Percentiles rank a stretch among this genome's conserved stretches.
These are phyloP conservation scores for Sternarchorhynchus goeldii DNA, from an alignment of 2,797 vertebrate genomes.

Conservation along the genomic window DNA sequence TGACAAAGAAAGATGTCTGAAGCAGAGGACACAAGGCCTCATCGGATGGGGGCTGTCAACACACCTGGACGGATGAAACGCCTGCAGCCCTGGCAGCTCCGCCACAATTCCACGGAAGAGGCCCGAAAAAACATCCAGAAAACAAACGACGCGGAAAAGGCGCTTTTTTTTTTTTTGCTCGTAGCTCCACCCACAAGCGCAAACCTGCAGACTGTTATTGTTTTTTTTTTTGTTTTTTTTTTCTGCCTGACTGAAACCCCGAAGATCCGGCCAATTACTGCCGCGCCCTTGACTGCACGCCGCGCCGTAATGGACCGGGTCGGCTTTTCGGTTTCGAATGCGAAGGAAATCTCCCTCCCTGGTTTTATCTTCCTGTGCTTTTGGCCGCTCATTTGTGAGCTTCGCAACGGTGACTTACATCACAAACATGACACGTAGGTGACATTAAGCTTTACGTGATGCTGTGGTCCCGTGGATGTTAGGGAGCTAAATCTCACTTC, in stretches of 20 bases:
- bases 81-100: slow-evolving; percentile 2
- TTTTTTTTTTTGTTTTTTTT: slow-evolving; percentile 42
- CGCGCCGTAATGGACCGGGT: slow-evolving; percentile 38
- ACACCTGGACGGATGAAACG: slow-evolving; percentile 25
- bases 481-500: slow-evolving; percentile 65
- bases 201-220: background rate
- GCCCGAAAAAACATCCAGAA: slow-evolving; percentile 45
- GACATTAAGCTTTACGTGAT: slow-evolving; percentile 61
- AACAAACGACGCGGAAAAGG: slow-evolving; percentile 29
- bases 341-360: slow-evolving; percentile 38
- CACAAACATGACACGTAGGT: slow-evolving; percentile 61
- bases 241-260: slow-evolving; percentile 34
- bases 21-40: slow-evolving; percentile 16
- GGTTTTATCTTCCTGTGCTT: slow-evolving; percentile 43
- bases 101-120: slow-evolving; percentile 46
- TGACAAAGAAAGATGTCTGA: slow-evolving; percentile 46
- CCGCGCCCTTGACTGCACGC: slow-evolving; percentile 45
- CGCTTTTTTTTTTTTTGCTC: slow-evolving; percentile 39
- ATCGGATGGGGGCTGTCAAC: slow-evolving; percentile 20
- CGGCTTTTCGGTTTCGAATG: slow-evolving; percentile 44
- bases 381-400: slow-evolving; percentile 45
- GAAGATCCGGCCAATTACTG: slow-evolving; percentile 40
- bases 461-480: slow-evolving; percentile 56
- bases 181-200: slow-evolving; percentile 31
- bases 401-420: slow-evolving; percentile 42